Percentiles rank a stretch among this genome's conserved stretches.
Evolutionary conservation across 2,113 vertebrate genomes (phyloP).

Genomic region (Pluvianellus socialis): DNA sequence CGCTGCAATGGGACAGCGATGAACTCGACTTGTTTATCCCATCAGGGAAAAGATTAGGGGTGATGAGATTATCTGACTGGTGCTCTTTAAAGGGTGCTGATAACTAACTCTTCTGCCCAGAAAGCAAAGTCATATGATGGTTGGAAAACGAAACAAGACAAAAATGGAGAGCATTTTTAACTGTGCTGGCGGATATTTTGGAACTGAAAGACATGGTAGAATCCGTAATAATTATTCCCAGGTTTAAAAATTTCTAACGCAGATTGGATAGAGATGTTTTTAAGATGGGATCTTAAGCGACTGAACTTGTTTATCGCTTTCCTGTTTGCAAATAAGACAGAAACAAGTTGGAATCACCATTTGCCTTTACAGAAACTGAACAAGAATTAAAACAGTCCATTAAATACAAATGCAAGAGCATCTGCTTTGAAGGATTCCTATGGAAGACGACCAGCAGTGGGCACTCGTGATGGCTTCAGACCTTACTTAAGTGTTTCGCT

Average conservation of each 20-base stretch:
- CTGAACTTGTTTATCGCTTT: neutral
- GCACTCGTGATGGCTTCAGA: neutral
- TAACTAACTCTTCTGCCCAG: neutral
- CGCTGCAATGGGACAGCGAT: neutral
- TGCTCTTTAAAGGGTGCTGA: neutral
- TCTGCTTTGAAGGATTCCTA: neutral
- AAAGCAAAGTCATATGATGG: neutral
- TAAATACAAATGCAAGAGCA: neutral
- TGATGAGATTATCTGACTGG: neutral
- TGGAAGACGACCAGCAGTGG: neutral
- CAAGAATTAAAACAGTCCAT: fast-evolving
- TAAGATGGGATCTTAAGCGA: neutral
- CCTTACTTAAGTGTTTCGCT: neutral
- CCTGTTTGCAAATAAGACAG: neutral
- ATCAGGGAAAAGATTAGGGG: neutral
- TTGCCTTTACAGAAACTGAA: neutral
- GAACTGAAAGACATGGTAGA: neutral
- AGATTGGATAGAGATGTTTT: neutral
- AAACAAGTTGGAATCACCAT: neutral
- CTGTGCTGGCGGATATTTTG: neutral
- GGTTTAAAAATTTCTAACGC: neutral
- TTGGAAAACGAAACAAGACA: neutral
- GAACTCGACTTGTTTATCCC: fast-evolving
- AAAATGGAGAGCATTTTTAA: neutral
- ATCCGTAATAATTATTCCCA: neutral